These are phyloP conservation scores for Cyprinus carpio DNA, from an alignment of 2,113 vertebrate genomes.

Conservation along the genomic window DNA sequence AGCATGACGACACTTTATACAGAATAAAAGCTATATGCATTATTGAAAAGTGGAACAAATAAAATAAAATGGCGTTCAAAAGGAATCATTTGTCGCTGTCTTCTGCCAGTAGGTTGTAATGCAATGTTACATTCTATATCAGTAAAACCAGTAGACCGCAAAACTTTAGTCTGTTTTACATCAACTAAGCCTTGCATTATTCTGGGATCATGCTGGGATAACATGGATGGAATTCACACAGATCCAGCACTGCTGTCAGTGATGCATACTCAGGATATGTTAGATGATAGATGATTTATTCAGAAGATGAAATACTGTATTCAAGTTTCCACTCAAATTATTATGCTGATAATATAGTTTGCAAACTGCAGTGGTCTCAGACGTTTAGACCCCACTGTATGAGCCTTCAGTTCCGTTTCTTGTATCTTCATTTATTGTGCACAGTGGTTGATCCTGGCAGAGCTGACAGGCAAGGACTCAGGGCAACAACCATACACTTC, in stretches of 20 bases:
- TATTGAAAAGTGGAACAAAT: slow-evolving; percentile 1
- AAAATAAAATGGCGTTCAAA: background rate
- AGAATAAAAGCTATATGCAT: background rate
- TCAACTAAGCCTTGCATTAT: background rate
- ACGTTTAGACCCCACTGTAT: background rate
- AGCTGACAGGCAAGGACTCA: background rate
- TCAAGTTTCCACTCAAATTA: too few species aligned
- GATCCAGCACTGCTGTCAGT: background rate
- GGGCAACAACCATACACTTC: too few species aligned
- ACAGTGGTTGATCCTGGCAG: background rate
- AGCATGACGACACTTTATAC: background rate
- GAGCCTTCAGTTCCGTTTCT: background rate
- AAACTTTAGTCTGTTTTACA: background rate
- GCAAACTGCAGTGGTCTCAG: too few species aligned
- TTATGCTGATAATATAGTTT: too few species aligned
- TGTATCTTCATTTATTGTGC: background rate
- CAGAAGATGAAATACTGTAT: too few species aligned
- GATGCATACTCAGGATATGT: background rate
- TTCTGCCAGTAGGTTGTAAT: background rate
- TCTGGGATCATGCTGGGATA: background rate
- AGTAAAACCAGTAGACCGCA: background rate
- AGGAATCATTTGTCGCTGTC: background rate
- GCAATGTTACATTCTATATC: background rate
- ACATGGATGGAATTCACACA: background rate
- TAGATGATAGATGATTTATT: too few species aligned